Conservation (phyloP, 2,888 invertebrate genomes). For the Conistra vaccinii region DNA sequence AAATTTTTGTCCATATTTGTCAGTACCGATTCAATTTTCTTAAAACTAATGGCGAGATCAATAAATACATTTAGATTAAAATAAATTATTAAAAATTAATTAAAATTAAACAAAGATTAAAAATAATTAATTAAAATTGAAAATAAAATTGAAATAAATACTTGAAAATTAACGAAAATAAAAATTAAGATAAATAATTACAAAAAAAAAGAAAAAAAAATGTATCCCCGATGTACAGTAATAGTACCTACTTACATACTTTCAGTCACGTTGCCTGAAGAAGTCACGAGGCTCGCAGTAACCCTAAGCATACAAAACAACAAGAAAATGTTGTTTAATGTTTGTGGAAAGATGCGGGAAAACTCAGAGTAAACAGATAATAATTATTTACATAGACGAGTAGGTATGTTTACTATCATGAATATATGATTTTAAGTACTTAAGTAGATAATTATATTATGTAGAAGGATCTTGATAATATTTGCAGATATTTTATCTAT, state of each 20-base stretch:
- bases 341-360: slow-evolving; percentile 27
- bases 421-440: background rate
- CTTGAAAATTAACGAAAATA: too few relatives aligned
- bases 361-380: background rate
- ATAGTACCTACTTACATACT: background rate
- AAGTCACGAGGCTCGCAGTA: slow-evolving; percentile 28
- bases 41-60: too few relatives aligned
- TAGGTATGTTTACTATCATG: background rate
- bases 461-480: background rate
- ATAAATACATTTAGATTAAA: too few relatives aligned
- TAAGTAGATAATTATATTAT: background rate
- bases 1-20: too few relatives aligned
- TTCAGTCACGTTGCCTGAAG: slow-evolving; percentile 1
- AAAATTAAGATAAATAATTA: too few relatives aligned
- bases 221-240: background rate
- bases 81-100: too few relatives aligned
- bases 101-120: too few relatives aligned
- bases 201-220: too few relatives aligned
- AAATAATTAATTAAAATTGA: too few relatives aligned
- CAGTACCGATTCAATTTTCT: too few relatives aligned
- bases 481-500: background rate
- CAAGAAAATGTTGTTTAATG: slow-evolving; percentile 34
- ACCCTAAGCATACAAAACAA: slow-evolving; percentile 46
- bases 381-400: background rate
- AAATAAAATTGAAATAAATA: too few relatives aligned